Conservation (phyloP, 2,888 invertebrate species). For the Doris montereyensis region DNA sequence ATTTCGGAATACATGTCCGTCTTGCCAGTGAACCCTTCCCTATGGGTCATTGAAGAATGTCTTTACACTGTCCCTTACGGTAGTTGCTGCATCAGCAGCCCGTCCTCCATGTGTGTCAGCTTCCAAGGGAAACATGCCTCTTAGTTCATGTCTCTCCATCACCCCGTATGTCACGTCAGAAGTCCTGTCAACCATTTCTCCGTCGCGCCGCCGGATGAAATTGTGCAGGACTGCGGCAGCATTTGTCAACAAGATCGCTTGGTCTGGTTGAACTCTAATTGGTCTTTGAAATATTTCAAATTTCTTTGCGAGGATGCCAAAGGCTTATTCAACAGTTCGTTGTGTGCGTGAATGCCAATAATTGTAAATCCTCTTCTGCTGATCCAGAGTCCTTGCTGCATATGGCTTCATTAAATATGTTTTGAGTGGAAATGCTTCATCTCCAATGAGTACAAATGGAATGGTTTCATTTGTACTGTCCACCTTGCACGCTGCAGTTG, state of each 20-base stretch:
- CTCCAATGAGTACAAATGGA: neutral
- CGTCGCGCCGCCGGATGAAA: constrained; percentile 26
- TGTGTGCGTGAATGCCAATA: constrained; percentile 4
- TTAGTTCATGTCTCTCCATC: constrained; percentile 21
- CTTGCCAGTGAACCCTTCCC: constrained; percentile 25
- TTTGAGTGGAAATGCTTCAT: neutral
- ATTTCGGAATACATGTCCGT: constrained; percentile 30
- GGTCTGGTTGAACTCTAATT: constrained; percentile 26
- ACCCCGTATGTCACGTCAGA: constrained; percentile 29
- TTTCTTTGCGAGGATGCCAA: constrained; percentile 21
- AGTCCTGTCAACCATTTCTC: constrained; percentile 33
- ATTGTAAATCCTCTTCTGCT: constrained; percentile 23
- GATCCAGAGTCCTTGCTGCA: constrained; percentile 10
- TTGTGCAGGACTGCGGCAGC: constrained; percentile 28
- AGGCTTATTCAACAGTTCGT: constrained; percentile 21
- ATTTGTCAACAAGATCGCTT: constrained; percentile 24
- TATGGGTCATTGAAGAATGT: constrained; percentile 33
- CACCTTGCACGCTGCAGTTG: neutral
- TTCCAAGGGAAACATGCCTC: constrained; percentile 32
- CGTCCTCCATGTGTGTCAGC: constrained; percentile 25
- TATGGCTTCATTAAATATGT: neutral
- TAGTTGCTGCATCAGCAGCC: constrained; percentile 24
- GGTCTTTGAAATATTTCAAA: constrained; percentile 31
- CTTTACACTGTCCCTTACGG: constrained; percentile 29
- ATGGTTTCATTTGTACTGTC: neutral